Conservation (phyloP, 2,888 invertebrate genomes). For the Plebejus anna region DNA sequence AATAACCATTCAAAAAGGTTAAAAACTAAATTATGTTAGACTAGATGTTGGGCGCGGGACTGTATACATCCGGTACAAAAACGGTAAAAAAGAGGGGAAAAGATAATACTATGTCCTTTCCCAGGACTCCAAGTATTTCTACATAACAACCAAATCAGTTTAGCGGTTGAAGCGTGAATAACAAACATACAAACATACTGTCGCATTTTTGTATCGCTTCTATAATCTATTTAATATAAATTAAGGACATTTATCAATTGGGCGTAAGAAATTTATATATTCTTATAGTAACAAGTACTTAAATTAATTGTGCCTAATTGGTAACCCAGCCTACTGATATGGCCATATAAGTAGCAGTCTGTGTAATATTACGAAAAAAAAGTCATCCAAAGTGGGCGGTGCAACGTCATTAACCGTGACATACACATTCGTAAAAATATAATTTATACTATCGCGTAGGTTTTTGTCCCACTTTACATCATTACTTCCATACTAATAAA, state of each 20-base stretch:
- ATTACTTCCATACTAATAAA: not conserved
- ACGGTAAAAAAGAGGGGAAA: too few relatives aligned
- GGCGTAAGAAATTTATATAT: not conserved
- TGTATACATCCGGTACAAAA: too few relatives aligned
- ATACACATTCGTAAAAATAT: constrained; percentile 12
- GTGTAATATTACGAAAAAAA: constrained; percentile 22
- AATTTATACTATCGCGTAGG: constrained; percentile 18
- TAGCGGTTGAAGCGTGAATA: too few relatives aligned
- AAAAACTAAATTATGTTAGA: not conserved
- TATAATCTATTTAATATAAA: too few relatives aligned
- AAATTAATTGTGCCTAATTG: constrained; percentile 2
- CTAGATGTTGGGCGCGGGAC: not conserved
- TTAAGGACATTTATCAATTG: not conserved
- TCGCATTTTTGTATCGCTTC: too few relatives aligned
- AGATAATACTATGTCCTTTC: too few relatives aligned
- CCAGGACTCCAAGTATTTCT: too few relatives aligned
- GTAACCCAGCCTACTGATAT: constrained; percentile 21
- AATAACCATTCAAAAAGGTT: not conserved
- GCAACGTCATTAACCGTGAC: constrained; percentile 10
- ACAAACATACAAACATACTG: too few relatives aligned
- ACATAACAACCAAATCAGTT: too few relatives aligned
- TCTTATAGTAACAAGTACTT: not conserved
- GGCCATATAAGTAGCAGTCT: constrained; percentile 11
- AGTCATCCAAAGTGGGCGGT: constrained; percentile 14
- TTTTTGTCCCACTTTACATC: constrained; percentile 3